A percentile compares a stretch with the other conserved stretches of the same genome.
phyloP scores from a whole-genome alignment of 2,888 invertebrate genomes.

The Ochropacha duplaris region DNA sequence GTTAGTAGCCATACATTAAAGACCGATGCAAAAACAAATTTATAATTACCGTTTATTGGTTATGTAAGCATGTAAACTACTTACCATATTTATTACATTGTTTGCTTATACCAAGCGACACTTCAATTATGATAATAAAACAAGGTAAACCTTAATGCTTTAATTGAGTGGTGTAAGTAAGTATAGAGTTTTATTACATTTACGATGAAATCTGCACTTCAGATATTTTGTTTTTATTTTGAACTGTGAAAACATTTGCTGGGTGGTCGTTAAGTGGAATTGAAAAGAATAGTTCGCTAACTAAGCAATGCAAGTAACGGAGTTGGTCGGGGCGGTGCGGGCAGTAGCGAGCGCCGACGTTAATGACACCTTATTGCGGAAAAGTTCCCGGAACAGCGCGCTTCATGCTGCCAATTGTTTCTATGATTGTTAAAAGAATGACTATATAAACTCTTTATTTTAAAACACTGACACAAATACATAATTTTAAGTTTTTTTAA shows the following conservation, averaged over 20 bases:
- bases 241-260: not conserved
- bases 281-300: conserved; percentile 55
- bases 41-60: too few relatives aligned
- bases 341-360: conserved; percentile 17
- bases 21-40: too few relatives aligned
- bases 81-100: too few relatives aligned
- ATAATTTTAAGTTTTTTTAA: too few relatives aligned
- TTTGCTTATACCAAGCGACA: too few relatives aligned
- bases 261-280: conserved; percentile 36
- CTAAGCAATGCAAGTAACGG: conserved; percentile 41
- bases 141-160: too few relatives aligned
- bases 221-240: not conserved
- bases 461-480: too few relatives aligned
- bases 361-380: conserved; percentile 49
- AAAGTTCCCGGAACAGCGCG: conserved; percentile 32
- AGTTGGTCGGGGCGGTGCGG: conserved; percentile 21
- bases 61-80: too few relatives aligned
- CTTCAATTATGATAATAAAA: too few relatives aligned
- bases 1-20: too few relatives aligned
- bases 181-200: not conserved
- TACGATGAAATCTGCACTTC: too few relatives aligned
- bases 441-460: not conserved
- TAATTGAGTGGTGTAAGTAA: too few relatives aligned
- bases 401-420: conserved; percentile 20
- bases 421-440: not conserved